Base-by-base conservation (phyloP, 2,113 vertebrate species). In the Otus sunia region DNA sequence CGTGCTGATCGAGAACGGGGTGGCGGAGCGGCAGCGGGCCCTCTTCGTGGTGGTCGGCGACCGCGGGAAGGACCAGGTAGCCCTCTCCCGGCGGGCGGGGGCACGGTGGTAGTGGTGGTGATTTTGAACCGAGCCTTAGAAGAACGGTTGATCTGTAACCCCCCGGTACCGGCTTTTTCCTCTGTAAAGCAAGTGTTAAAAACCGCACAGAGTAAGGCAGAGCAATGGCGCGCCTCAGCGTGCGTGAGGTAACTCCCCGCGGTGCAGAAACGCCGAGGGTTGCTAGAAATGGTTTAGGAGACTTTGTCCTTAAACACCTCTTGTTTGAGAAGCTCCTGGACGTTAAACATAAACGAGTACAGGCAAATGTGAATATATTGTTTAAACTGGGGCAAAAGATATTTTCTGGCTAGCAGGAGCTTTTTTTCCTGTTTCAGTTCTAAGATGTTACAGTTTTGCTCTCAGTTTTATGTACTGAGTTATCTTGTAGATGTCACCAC, bases 1-100 rank as follows among this genome's bases (percentile, higher is more conserved):
- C 16, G 98, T 99, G 34, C 99, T 99, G 91, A 99, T 99, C n/a
- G 99, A 99, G 98, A 99, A 99, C 95, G 99, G 99, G 23, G 98
- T 99, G 47, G 95, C 98, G 12, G 96, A 98, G 95, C 97, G 98
- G 62, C 98, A 99, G 72, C 98, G 99, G 11, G 98, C 98, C 52
- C 97, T 99, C 80, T 99, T 99, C 93, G 98, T 99, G 68, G 97
- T 99, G 59, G 99, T 99, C 8, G 99, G 99, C 6, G 99, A 99
- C 95, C 98, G 98, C 39, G 99, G 99, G 14, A 99, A 98, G 98
- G 99, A 99, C 95, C 99, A 99, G 99, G 99, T 99, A 79, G 94
- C 7, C 2, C 39, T 15, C 8, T 18, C 14, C 5, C 15, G 21
- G 49, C 23, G 39, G 52, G 45, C 32, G 0, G 41, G 6, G 47